These are phyloP conservation scores for Virgularia gustaviana DNA, from an alignment of 92 coral and sea anemone genomes.

Conservation along the genomic window DNA sequence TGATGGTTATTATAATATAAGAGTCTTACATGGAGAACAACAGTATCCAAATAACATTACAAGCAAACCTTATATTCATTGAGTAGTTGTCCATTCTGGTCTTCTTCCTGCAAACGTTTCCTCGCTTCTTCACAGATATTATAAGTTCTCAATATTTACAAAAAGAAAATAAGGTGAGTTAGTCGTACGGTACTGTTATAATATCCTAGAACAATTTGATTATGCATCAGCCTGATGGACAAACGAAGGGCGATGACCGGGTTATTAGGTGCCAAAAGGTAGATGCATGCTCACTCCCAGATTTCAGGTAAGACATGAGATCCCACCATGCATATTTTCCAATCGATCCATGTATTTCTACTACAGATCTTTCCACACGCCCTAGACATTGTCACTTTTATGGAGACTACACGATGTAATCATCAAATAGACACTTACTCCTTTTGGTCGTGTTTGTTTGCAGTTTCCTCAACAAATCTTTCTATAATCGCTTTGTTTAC, in stretches of 20 bases:
- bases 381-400: neutral
- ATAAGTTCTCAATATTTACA: neutral
- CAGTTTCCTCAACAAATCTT: conserved; percentile 58
- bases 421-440: conserved; percentile 19
- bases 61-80: conserved; percentile 4
- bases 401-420: neutral
- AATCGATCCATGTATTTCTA: no score
- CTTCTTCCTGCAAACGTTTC: neutral
- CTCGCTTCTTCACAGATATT: neutral
- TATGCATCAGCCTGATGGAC: no score
- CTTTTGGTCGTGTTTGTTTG: conserved; percentile 6
- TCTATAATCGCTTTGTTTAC: conserved; percentile 63
- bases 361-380: no score
- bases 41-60: neutral
- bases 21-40: no score
- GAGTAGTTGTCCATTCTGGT: neutral
- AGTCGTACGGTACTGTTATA: no score
- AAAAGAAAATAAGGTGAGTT: neutral
- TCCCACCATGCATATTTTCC: no score
- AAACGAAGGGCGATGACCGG: no score
- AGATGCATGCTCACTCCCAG: no score
- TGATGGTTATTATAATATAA: no score
- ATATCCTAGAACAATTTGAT: no score
- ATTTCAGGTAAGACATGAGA: no score
- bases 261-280: no score